Percentiles rank a stretch among this genome's conserved stretches.
Evolutionary conservation across 2,888 invertebrate genomes (phyloP).

Genomic region (Phyto melanocephala): DNA sequence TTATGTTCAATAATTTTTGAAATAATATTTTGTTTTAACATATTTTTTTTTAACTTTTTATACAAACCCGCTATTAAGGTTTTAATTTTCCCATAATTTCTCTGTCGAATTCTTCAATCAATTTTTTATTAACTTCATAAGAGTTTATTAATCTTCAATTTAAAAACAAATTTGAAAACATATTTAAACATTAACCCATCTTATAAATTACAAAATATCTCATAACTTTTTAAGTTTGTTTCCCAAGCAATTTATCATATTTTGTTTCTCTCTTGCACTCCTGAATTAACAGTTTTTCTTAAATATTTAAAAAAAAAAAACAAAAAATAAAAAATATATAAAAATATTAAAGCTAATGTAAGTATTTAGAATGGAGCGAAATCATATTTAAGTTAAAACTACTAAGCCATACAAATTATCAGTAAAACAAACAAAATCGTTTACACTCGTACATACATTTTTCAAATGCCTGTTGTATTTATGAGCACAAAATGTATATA

Average conservation of each 20-base stretch:
- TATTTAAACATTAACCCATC: not conserved
- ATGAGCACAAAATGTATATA: not conserved
- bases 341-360: constrained; percentile 28
- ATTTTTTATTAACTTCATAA: no score
- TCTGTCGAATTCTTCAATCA: no score
- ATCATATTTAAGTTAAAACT: not conserved
- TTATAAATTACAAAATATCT: not conserved
- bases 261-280: not conserved
- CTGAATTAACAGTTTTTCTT: not conserved
- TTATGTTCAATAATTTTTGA: no score
- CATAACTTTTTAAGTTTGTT: not conserved
- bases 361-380: not conserved
- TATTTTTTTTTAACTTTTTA: no score
- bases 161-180: not conserved
- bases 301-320: not conserved
- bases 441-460: not conserved
- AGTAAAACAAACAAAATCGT: constrained; percentile 16
- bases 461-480: not conserved
- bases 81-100: no score
- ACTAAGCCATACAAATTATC: constrained; percentile 42
- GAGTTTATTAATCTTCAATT: not conserved
- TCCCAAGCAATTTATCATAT: constrained; percentile 47
- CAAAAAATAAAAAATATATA: constrained; percentile 9
- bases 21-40: no score
- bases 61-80: not conserved